Percentiles rank a stretch among this genome's conserved stretches.
phyloP scores from a whole-genome alignment of 2,797 vertebrate genomes.

The Cirrhinus mrigala region DNA sequence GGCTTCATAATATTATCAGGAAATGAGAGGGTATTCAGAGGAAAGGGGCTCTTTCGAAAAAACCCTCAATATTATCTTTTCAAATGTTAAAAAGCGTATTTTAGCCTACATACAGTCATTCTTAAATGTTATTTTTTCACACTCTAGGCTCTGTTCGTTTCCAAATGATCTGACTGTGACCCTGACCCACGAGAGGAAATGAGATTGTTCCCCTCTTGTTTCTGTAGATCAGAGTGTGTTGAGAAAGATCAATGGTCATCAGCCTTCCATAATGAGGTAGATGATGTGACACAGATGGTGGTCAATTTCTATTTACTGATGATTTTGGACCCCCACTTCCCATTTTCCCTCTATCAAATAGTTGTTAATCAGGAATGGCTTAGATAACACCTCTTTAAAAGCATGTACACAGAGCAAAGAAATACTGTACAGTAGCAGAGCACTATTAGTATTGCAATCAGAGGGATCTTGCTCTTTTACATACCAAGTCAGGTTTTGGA shows the following conservation, averaged over 20 bases:
- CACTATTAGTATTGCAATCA: not conserved
- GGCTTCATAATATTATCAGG: slow-evolving; percentile 49
- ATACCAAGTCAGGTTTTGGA: not conserved
- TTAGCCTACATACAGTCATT: not conserved
- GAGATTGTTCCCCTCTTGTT: slow-evolving; percentile 44
- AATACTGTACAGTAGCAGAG: not conserved
- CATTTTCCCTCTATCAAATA: slow-evolving; percentile 9
- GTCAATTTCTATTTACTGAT: slow-evolving; percentile 58
- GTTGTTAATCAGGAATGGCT: slow-evolving; percentile 6
- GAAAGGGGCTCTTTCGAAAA: slow-evolving; percentile 45
- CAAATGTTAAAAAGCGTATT: slow-evolving; percentile 33
- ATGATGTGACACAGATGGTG: slow-evolving; percentile 54
- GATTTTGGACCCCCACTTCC: slow-evolving; percentile 23
- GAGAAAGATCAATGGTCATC: slow-evolving; percentile 57
- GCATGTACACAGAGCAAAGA: not conserved
- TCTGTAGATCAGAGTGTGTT: slow-evolving; percentile 50
- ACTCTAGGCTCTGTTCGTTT: not conserved
- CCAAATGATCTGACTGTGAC: slow-evolving; percentile 35
- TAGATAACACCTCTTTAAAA: slow-evolving; percentile 27
- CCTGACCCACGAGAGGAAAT: slow-evolving; percentile 43
- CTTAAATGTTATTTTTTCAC: not conserved
- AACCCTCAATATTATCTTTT: not conserved
- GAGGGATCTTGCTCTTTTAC: not conserved
- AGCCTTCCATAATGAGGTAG: slow-evolving; percentile 54
- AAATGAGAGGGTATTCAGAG: slow-evolving; percentile 31